Base-by-base conservation (phyloP, 2,113 vertebrate species). In the Choloepus hoffmanni region DNA sequence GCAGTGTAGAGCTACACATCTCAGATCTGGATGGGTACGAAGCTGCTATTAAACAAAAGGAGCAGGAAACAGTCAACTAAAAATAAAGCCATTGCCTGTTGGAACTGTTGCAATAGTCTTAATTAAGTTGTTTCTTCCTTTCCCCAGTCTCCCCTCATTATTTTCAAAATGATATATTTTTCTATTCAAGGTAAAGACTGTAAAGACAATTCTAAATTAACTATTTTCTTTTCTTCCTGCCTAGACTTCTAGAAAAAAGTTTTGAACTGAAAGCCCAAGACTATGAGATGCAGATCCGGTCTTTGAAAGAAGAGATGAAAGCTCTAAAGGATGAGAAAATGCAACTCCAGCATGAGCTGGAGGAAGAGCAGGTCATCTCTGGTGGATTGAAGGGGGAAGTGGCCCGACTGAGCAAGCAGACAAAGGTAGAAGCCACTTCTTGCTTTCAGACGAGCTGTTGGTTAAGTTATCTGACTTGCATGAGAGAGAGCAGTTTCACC, bases 161-260 rank as follows among this genome's bases (percentile, higher is more conserved):
- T 45, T 89, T 92, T 40, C 76, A 89, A 78, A 85, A 76, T n/a
- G 50, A 48, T 62, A 6, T 70, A 16, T 76, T 40, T 5, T 84
- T 91, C 72, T 62, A 36, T 60, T 77, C 76, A 81, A 55, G 7
- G 28, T 48, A 60, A 84, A 88, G 60, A 72, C 2, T 11, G 62
- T 48, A 60, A 84, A 88, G 60, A 72, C 2, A 12, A 67, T 48
- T 53, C 55, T 36, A 73, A 94, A 23, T 26, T 43, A 15, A 3
- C 90, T 83, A 53, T 94, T 0, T 0, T 90, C 90, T 89, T 96
- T 3, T 88, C 93, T 86, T 87, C 95, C 36, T 78, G 21, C 33
- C 45, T 94, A 99, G 99, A 89, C 98, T 99, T 76, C 99, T 99
- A 60, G 99, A 99, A 98, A 99, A 99, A 97, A 99, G 98, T 90